Percentiles rank a stretch among this genome's conserved stretches.
Evolutionary conservation across 2,888 invertebrate genomes (phyloP).

Genomic region (Metallyticus violacea): DNA sequence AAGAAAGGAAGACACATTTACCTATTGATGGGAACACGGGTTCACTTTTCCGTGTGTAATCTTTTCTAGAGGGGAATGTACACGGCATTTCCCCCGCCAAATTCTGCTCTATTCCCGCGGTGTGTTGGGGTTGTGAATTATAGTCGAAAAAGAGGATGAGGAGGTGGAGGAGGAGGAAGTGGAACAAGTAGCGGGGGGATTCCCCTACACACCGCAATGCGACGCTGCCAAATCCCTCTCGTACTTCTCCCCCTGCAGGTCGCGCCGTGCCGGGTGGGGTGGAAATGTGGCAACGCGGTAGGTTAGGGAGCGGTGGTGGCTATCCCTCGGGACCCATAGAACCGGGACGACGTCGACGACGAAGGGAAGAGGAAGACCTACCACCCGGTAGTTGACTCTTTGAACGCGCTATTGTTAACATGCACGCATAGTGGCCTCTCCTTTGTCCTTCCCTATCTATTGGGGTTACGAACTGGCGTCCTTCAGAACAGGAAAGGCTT

Average conservation of each 20-base stretch:
- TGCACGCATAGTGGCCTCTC: not conserved
- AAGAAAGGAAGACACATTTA: too few relatives aligned
- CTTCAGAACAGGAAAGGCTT: too few relatives aligned
- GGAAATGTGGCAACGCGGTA: constrained; percentile 5
- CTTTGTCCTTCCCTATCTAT: not conserved
- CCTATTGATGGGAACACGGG: not conserved
- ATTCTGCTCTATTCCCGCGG: constrained; percentile 1
- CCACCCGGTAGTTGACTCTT: constrained; percentile 4
- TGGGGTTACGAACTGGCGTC: not conserved
- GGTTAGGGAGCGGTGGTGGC: not conserved
- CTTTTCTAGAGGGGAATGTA: not conserved
- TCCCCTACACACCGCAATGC: constrained; percentile 20
- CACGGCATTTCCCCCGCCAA: not conserved
- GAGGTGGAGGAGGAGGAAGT: not conserved
- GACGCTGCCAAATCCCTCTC: constrained; percentile 17
- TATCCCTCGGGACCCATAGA: constrained; percentile 16
- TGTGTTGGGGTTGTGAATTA: constrained; percentile 9
- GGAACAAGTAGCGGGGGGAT: not conserved
- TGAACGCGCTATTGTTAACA: not conserved
- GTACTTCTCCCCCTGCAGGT: not conserved
- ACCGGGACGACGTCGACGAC: not conserved
- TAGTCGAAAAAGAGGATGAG: constrained; percentile 6
- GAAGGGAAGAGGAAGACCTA: not conserved
- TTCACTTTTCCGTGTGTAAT: not conserved
- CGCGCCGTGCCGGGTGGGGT: not conserved